These are phyloP conservation scores for Sepioteuthis lessoniana DNA, from an alignment of 2,888 invertebrate species.

Conservation along the genomic window DNA sequence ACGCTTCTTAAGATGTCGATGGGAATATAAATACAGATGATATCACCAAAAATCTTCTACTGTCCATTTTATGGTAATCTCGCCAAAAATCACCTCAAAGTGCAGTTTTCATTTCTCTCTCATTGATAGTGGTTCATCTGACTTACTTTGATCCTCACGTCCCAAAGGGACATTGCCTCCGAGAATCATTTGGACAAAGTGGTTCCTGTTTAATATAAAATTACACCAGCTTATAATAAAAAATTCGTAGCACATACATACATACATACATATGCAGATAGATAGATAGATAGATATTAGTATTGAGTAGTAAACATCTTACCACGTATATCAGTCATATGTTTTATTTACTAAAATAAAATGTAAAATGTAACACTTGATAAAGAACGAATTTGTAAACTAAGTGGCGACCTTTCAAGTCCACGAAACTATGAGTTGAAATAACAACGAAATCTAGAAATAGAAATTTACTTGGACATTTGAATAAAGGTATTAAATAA, in stretches of 20 bases:
- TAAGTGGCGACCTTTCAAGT: no score
- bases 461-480: no score
- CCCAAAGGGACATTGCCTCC: background rate
- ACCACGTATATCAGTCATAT: no score
- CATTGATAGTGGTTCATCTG: background rate
- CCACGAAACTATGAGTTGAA: no score
- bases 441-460: no score
- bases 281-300: no score
- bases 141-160: background rate
- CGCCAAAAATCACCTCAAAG: background rate
- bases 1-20: constrained; percentile 2
- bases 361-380: no score
- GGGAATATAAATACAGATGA: background rate
- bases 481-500: no score
- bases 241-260: background rate
- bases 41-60: background rate
- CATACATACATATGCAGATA: no score
- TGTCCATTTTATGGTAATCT: background rate
- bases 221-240: background rate
- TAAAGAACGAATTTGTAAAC: no score
- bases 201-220: background rate
- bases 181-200: background rate
- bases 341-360: no score
- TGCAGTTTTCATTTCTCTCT: background rate
- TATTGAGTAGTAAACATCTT: no score